Conservation (phyloP, 2,113 vertebrate genomes). For the Chaenocephalus aceratus region DNA sequence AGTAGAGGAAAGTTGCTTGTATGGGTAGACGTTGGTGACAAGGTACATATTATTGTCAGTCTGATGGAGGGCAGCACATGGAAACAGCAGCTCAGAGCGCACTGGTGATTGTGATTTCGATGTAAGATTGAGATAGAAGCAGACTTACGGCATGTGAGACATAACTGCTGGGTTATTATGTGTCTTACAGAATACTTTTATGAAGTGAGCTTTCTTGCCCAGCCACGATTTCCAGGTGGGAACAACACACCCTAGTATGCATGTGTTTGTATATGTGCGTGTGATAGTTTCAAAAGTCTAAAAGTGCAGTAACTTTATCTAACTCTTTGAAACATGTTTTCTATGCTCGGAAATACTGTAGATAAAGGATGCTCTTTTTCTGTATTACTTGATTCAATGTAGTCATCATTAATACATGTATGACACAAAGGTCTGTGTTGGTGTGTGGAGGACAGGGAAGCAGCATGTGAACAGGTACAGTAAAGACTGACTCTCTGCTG, state of each 20-base stretch:
- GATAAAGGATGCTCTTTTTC: neutral
- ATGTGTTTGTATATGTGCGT: conserved; percentile 46
- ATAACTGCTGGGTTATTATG: conserved; percentile 50
- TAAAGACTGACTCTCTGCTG: conserved; percentile 26
- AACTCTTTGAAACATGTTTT: conserved; percentile 6
- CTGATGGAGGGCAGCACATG: conserved; percentile 76
- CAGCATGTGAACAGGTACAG: conserved; percentile 61
- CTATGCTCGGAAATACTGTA: neutral
- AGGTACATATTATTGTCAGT: conserved; percentile 79
- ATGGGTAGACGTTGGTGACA: conserved; percentile 68
- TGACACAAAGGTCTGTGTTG: neutral
- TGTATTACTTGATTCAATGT: neutral
- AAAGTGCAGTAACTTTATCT: conserved; percentile 20
- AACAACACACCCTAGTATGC: conserved; percentile 71
- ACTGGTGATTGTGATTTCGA: conserved; percentile 70
- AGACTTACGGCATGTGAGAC: conserved; percentile 51
- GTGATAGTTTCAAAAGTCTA: conserved; percentile 30
- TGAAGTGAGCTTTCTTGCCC: conserved; percentile 62
- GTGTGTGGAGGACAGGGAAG: too few species aligned
- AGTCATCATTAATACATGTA: neutral
- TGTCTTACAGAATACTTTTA: conserved; percentile 68
- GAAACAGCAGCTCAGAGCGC: conserved; percentile 66
- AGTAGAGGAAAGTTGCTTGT: conserved; percentile 73
- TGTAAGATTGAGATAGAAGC: conserved; percentile 67
- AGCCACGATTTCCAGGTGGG: conserved; percentile 53